A percentile compares a stretch with the other conserved stretches of the same genome.
Evolutionary conservation across 2,888 invertebrate species (phyloP).

Genomic region (Zele albiditarsus): DNA sequence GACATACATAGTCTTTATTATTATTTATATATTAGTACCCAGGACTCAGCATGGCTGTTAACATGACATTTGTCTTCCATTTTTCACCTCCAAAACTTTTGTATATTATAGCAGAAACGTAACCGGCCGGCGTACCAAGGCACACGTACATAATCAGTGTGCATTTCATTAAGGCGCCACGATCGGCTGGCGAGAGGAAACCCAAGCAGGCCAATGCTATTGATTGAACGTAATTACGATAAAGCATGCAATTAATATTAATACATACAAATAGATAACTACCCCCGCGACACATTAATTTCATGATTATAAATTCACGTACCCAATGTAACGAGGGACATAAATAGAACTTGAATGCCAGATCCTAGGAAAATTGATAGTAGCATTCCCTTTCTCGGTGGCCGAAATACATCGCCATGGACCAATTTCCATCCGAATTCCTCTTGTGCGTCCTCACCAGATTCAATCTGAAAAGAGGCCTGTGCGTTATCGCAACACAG

Average conservation of each 20-base stretch:
- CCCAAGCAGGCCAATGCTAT: conserved; percentile 98
- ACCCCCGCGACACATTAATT: not conserved
- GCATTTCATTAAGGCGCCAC: conserved; percentile 99
- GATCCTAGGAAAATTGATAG: conserved; percentile 96
- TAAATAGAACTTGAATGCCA: conserved; percentile 96
- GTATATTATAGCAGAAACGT: conserved; percentile 96
- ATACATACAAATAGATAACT: not conserved
- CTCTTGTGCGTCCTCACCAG: conserved; percentile 93
- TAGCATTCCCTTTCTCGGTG: conserved; percentile 96
- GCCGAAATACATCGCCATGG: conserved; percentile 97
- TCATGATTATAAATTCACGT: conserved; percentile 51
- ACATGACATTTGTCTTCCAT: conserved; percentile 98
- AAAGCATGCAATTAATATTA: conserved; percentile 20
- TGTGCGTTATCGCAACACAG: conserved; percentile 69
- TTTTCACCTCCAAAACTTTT: conserved; percentile 99
- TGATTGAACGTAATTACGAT: conserved; percentile 36
- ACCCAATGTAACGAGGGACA: conserved; percentile 94
- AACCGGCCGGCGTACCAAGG: conserved; percentile 96
- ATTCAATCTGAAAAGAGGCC: conserved; percentile 78
- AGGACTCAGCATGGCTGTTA: conserved; percentile 97
- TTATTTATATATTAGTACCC: conserved; percentile 79
- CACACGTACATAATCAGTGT: conserved; percentile 97
- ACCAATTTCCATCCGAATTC: conserved; percentile 99
- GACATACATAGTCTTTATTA: conserved; percentile 13
- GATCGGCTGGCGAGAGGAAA: conserved; percentile 98